phyloP scores from a whole-genome alignment of 2,113 vertebrate species.

The Nanorana parkeri region DNA sequence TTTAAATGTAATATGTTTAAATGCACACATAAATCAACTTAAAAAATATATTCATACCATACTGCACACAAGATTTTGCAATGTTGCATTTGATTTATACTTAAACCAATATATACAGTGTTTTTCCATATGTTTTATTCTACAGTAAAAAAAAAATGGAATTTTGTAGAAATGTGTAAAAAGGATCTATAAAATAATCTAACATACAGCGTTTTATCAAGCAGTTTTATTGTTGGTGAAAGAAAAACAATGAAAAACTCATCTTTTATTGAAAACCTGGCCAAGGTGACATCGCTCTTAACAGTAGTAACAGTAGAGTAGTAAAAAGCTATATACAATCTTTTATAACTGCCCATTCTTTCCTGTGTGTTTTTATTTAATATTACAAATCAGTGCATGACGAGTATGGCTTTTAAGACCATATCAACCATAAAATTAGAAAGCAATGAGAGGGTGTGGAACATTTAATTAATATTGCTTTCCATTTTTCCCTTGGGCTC shows the following conservation, averaged over 20 bases:
- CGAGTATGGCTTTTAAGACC: slow-evolving; percentile 2
- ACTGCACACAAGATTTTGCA: too few relatives aligned
- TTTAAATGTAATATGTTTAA: too few relatives aligned
- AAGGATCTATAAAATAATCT: slow-evolving; percentile 8
- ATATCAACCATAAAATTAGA: slow-evolving; percentile 40
- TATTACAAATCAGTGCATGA: slow-evolving; percentile 3
- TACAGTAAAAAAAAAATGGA: neutral
- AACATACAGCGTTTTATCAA: neutral
- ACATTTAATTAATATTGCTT: slow-evolving; percentile 49
- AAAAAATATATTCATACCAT: too few relatives aligned
- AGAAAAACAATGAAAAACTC: neutral
- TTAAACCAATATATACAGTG: neutral
- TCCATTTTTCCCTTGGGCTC: slow-evolving; percentile 29
- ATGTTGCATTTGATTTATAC: too few relatives aligned
- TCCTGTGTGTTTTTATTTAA: slow-evolving; percentile 25
- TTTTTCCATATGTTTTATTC: neutral
- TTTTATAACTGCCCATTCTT: slow-evolving; percentile 7
- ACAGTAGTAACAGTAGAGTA: neutral
- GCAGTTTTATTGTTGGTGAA: neutral
- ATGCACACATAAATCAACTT: too few relatives aligned
- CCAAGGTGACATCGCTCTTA: slow-evolving; percentile 7
- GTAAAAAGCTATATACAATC: slow-evolving; percentile 1
- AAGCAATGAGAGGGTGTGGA: slow-evolving; percentile 26
- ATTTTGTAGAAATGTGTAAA: neutral
- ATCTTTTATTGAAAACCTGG: neutral